Base-by-base conservation (phyloP, 2,888 invertebrate genomes). In the Cyaniris semiargus region DNA sequence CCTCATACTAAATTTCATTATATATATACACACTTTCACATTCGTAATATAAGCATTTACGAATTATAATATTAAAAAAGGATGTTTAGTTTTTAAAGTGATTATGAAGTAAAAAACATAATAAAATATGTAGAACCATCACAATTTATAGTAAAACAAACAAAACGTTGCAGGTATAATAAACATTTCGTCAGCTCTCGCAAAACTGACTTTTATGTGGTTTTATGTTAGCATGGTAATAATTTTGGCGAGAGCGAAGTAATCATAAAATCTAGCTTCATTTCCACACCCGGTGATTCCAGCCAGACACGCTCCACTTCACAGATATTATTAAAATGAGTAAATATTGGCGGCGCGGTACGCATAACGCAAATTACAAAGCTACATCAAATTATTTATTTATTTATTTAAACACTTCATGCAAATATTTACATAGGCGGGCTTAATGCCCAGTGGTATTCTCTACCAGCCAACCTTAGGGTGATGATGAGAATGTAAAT, bases 211-310 rank as follows among this genome's bases (percentile, higher is more conserved):
- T 60, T 60, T 60, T 60, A 60, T 23, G 60, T 60, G 44, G 53
- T 27, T 15, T 15, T 15, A 66, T 66, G 66, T 44, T 72, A 72
- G 44, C 44, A 38, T 71, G 23, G 72, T 23, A 21, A 38, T 44
- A 72, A 53, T 27, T 48, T 74, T 53, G 74, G 48, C 27, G 53
- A 72, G 72, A 38, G 27, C 74, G 21, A 44, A 38, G 72, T 23
- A 44, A 23, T 72, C 38, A 74, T 74, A 74, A 74, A 74, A 74
- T 74, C 48, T 48, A 48, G 74, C 74, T 74, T 48, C 74, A 74
- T 48, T 74, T 48, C 74, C 74, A 48, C 48, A 74, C 53, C 53
- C 74, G 23, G 53, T 74, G 74, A 74, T 74, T 74, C 23, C 74
- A 48, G 13, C 7, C 72, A 48, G 21, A 13, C 72, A 48, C 74